These are phyloP conservation scores for Gadopsis bispinosus DNA, from an alignment of 2,797 vertebrate species.

Conservation along the genomic window DNA sequence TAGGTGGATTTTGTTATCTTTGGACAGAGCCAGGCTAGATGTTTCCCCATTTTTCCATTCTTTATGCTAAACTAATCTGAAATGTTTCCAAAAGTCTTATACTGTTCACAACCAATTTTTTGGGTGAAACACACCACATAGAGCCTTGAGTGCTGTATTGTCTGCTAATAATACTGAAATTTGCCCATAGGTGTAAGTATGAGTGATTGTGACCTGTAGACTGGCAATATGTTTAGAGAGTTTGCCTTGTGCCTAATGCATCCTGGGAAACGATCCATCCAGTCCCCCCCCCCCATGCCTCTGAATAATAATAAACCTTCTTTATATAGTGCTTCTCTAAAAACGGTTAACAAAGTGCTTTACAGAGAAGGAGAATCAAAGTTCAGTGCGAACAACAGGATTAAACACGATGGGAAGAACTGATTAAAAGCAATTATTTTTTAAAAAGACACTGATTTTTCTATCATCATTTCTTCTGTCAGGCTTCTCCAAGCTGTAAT, in stretches of 20 bases:
- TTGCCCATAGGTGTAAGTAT: slow-evolving; percentile 37
- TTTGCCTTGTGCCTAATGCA: slow-evolving; percentile 59
- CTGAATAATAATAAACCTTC: slow-evolving; percentile 78
- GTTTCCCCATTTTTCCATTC: neutral
- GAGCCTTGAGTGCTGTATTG: neutral
- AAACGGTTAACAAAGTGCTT: slow-evolving; percentile 69
- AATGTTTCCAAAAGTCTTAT: neutral
- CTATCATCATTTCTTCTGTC: slow-evolving; percentile 6
- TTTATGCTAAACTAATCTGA: neutral
- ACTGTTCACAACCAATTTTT: neutral
- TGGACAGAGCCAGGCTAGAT: neutral
- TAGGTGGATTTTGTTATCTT: neutral
- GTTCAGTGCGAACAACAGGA: slow-evolving; percentile 48
- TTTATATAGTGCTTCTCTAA: slow-evolving; percentile 73
- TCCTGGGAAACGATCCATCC: slow-evolving; percentile 72
- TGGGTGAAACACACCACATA: neutral
- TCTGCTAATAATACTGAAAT: slow-evolving; percentile 15
- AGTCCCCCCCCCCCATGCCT: slow-evolving; percentile 36
- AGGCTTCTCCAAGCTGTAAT: slow-evolving; percentile 3
- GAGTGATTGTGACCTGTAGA: slow-evolving; percentile 27
- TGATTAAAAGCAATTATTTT: slow-evolving; percentile 30
- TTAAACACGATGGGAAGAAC: slow-evolving; percentile 29
- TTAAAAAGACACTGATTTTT: slow-evolving; percentile 27
- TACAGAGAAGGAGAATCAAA: slow-evolving; percentile 58
- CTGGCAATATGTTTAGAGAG: slow-evolving; percentile 44